Conservation (phyloP, 2,888 invertebrate species). For the Agrenia bidenticulata region DNA sequence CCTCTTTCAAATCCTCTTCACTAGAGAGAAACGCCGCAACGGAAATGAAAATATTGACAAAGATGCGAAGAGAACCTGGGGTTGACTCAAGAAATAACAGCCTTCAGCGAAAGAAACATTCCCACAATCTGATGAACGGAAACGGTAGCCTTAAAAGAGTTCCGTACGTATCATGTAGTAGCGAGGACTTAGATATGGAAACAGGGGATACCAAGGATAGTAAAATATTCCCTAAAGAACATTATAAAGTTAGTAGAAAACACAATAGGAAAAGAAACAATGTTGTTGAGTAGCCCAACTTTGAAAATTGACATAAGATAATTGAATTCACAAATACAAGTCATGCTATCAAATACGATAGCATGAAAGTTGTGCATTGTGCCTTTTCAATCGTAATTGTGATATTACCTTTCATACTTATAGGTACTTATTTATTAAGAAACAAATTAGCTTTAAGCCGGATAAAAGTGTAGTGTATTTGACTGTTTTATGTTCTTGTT, state of each 20-base stretch:
- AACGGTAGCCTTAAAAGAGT: conserved; percentile 48
- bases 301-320: background rate
- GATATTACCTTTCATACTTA: no score
- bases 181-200: conserved; percentile 51
- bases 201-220: conserved; percentile 44
- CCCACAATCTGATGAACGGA: conserved; percentile 31
- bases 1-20: conserved; percentile 40
- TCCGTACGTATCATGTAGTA: conserved; percentile 51
- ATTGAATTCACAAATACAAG: background rate
- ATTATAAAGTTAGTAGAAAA: conserved; percentile 51
- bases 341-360: no score
- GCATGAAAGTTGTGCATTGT: no score
- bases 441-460: no score
- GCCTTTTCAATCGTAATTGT: no score
- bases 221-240: conserved; percentile 53
- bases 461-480: no score
- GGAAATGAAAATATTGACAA: conserved; percentile 46
- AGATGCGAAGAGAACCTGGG: conserved; percentile 20
- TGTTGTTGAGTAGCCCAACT: conserved; percentile 26
- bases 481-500: no score
- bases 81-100: conserved; percentile 47
- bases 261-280: conserved; percentile 49
- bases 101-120: conserved; percentile 49
- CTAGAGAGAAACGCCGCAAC: conserved; percentile 41
- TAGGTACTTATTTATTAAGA: no score